Evolutionary conservation across 2,797 vertebrate species (phyloP).

Genomic region (Sorex maritimensis): DNA sequence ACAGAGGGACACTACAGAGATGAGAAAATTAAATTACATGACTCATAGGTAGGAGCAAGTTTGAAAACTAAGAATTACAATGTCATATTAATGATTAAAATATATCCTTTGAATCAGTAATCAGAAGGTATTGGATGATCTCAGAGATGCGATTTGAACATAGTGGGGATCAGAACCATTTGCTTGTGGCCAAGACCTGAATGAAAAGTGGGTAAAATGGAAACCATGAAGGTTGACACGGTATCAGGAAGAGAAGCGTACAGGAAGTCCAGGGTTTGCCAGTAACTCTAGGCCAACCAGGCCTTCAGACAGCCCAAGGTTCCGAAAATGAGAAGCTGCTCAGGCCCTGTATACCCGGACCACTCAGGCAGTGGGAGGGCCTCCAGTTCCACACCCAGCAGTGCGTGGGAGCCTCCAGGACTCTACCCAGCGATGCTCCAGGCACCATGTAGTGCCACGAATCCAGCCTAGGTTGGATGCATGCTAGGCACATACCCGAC

Average conservation of each 20-base stretch:
- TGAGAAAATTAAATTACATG: conserved; percentile 35
- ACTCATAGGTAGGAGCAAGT: neutral
- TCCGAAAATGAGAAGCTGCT: no score
- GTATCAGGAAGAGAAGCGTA: neutral
- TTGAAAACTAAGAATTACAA: neutral
- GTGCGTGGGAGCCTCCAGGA: no score
- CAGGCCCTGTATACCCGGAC: no score
- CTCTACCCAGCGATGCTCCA: no score
- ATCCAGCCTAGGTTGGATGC: no score
- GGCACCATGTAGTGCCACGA: no score
- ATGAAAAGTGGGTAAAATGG: neutral
- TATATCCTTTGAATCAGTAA: conserved; percentile 15
- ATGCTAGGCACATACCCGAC: no score
- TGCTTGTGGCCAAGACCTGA: conserved; percentile 13
- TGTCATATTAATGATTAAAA: conserved; percentile 17
- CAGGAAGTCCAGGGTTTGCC: no score
- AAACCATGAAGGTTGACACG: conserved; percentile 2
- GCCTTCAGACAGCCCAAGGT: no score
- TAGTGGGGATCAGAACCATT: conserved; percentile 4
- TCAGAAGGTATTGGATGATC: conserved; percentile 16
- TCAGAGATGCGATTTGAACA: conserved; percentile 17
- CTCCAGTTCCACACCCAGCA: no score
- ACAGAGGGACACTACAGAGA: neutral
- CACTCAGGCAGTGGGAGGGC: no score
- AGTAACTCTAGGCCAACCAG: no score